Percentiles rank a stretch among this genome's conserved stretches.
Conservation (phyloP, 1,140 invertebrate genomes). For the Ceratosolen solmsi region DNA sequence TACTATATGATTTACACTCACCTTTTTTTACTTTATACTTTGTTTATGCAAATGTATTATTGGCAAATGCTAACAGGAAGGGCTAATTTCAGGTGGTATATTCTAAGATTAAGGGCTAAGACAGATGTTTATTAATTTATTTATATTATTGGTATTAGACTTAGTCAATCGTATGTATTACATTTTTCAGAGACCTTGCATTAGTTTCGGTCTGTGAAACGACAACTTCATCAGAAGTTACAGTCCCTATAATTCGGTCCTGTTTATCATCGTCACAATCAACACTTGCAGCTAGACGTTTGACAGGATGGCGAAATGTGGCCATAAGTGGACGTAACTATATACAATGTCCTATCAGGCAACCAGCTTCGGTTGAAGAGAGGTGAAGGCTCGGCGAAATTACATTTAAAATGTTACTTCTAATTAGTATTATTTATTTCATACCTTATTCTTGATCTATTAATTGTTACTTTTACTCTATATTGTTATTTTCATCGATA, state of each 20-base stretch:
- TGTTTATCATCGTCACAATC: conserved; percentile 55
- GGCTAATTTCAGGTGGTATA: too few relatives aligned
- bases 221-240: neutral
- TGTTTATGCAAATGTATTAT: too few relatives aligned
- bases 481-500: neutral
- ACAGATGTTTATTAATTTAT: too few relatives aligned
- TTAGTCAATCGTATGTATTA: too few relatives aligned
- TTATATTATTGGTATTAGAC: too few relatives aligned
- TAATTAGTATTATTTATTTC: neutral
- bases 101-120: too few relatives aligned
- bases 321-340: conserved; percentile 67
- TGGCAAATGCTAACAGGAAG: too few relatives aligned
- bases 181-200: conserved; percentile 10
- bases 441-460: neutral
- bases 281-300: conserved; percentile 62
- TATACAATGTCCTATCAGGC: conserved; percentile 67
- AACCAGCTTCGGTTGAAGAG: conserved; percentile 69
- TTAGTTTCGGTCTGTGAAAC: neutral
- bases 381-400: conserved; percentile 60
- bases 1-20: too few relatives aligned
- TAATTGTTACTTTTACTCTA: neutral
- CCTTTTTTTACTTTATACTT: too few relatives aligned
- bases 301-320: conserved; percentile 64
- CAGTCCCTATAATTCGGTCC: conserved; percentile 1
- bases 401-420: neutral